phyloP scores from a whole-genome alignment of 2,113 vertebrate species.

The Pteropus alecto region DNA sequence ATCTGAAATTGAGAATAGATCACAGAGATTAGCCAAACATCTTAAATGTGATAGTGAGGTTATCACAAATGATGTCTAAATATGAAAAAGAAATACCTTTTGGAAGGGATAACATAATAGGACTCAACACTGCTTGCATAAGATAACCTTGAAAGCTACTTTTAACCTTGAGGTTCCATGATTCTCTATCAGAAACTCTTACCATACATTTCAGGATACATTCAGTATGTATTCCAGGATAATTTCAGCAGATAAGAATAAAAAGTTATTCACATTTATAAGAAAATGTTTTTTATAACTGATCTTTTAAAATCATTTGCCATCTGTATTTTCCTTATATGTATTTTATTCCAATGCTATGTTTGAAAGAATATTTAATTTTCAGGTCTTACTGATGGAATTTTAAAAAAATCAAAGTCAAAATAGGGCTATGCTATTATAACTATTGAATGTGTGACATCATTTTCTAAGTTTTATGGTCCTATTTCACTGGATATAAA shows the following conservation, averaged over 20 bases:
- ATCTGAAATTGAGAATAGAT: not conserved
- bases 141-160: not conserved
- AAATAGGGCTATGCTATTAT: not conserved
- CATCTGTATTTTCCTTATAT: not conserved
- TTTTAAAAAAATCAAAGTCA: constrained; percentile 9
- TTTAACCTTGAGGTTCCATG: not conserved
- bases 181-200: not conserved
- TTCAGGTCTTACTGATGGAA: not conserved
- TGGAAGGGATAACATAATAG: not conserved
- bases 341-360: not conserved
- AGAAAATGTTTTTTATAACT: not conserved
- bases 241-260: not conserved
- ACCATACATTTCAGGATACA: not conserved
- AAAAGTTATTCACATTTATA: not conserved
- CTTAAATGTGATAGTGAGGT: not conserved
- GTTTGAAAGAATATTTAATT: not conserved
- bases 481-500: not conserved
- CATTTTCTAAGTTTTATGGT: not conserved
- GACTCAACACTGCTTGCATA: not conserved
- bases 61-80: not conserved
- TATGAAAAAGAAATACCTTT: not conserved
- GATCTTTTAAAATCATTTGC: not conserved
- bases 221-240: not conserved
- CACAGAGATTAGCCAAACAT: not conserved
- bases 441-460: not conserved